Evolutionary conservation across 2,888 invertebrate genomes (phyloP).

Genomic region (Agrilus cyanescens): DNA sequence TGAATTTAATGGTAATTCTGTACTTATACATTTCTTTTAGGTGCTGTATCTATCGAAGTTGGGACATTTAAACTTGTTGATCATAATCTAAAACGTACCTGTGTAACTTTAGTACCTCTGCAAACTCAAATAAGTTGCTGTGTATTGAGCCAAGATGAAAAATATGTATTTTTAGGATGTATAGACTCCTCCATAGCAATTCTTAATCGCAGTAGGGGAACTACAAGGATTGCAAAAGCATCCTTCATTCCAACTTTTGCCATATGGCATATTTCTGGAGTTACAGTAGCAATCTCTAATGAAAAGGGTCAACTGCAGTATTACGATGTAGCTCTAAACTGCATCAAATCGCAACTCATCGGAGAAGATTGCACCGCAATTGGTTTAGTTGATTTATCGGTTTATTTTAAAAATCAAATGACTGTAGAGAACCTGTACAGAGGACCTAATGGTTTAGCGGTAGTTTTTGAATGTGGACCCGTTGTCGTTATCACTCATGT

Average conservation of each 20-base stretch:
- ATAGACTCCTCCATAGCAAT: conserved; percentile 75
- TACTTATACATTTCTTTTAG: conserved; percentile 10
- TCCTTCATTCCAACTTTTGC: conserved; percentile 67
- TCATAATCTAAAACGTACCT: conserved; percentile 47
- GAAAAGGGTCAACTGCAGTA: conserved; percentile 63
- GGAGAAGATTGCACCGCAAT: conserved; percentile 52
- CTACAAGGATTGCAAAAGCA: conserved; percentile 63
- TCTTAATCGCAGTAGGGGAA: conserved; percentile 61
- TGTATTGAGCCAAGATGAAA: conserved; percentile 59
- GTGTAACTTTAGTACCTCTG: conserved; percentile 55
- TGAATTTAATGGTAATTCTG: too few species aligned
- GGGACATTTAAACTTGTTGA: conserved; percentile 50
- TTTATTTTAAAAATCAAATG: conserved; percentile 40
- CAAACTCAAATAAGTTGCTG: conserved; percentile 58
- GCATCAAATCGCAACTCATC: conserved; percentile 52
- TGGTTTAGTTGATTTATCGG: conserved; percentile 52
- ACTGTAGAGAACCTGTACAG: conserved; percentile 29
- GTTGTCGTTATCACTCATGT: conserved; percentile 30
- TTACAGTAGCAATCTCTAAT: conserved; percentile 54
- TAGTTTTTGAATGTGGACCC: conserved; percentile 53
- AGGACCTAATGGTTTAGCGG: conserved; percentile 35
- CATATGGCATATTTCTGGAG: conserved; percentile 61
- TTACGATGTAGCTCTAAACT: conserved; percentile 59
- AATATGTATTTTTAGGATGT: conserved; percentile 62
- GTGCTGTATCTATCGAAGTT: conserved; percentile 59